A percentile compares a stretch with the other conserved stretches of the same genome.
phyloP scores from a whole-genome alignment of 2,888 invertebrate genomes.

The Xylocampa areola region DNA sequence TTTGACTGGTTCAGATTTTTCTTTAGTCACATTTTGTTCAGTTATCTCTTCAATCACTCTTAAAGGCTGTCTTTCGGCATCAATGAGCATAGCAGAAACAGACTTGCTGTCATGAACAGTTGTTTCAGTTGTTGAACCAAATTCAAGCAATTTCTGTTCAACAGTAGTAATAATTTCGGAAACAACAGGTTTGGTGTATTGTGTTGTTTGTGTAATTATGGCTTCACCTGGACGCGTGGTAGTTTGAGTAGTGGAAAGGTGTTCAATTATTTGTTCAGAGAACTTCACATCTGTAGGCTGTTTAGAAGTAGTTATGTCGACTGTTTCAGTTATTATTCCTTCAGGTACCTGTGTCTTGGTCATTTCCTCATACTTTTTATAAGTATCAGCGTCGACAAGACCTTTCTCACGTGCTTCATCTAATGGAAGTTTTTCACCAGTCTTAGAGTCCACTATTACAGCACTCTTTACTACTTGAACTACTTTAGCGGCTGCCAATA shows the following conservation, averaged over 20 bases:
- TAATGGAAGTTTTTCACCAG: constrained; percentile 92
- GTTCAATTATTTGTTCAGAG: constrained; percentile 49
- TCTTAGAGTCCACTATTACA: constrained; percentile 92
- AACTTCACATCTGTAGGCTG: constrained; percentile 43
- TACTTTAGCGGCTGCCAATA: constrained; percentile 92
- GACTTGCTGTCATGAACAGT: constrained; percentile 72
- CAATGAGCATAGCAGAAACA: constrained; percentile 80
- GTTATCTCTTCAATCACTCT: constrained; percentile 86
- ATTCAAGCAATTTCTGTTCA: constrained; percentile 63
- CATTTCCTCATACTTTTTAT: constrained; percentile 64
- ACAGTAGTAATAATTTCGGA: constrained; percentile 59
- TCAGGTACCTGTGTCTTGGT: constrained; percentile 55
- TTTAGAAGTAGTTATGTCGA: constrained; percentile 30
- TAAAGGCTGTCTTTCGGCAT: constrained; percentile 84
- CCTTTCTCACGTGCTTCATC: constrained; percentile 93
- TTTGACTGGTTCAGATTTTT: constrained; percentile 69
- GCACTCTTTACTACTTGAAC: constrained; percentile 90
- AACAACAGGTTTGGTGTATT: constrained; percentile 60
- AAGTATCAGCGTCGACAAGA: constrained; percentile 87
- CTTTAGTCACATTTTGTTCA: constrained; percentile 82
- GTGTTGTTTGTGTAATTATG: constrained; percentile 61
- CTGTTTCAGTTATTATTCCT: constrained; percentile 29
- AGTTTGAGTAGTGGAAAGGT: constrained; percentile 52
- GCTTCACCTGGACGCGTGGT: constrained; percentile 56
- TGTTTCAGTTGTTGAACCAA: constrained; percentile 52